Base-by-base conservation (phyloP, 1,140 invertebrate genomes). In the Wiebesia pumilae region DNA sequence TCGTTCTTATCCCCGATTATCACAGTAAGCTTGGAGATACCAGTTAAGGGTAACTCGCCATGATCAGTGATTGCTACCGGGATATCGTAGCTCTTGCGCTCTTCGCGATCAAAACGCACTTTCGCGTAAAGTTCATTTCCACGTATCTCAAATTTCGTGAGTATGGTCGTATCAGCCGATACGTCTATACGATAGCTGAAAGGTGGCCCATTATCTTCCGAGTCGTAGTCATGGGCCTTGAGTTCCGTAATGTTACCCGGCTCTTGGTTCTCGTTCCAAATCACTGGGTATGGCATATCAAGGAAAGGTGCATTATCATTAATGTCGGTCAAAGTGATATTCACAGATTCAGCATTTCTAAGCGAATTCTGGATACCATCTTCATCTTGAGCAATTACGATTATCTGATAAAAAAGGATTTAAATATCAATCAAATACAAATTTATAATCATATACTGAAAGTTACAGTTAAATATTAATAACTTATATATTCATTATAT, bases 1-100 rank as follows among this genome's bases (percentile, higher is more conserved):
- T 99, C 98, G 91, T 99, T 99, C 69, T 95, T 94, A 92, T 99
- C 98, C 3, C 97, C 98, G 87, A 99, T 98, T 21, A 98, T 96
- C 1, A 99, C 96, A 62, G 95, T 96, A 0, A 98, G 93, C 4
- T 95, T 96, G 71, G 97, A 97, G 0, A 96, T 96, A 0, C 96
- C 96, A 0, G 96, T 97, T 93, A 96, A 93, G 16, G 94, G 91
- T 0, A 97, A 97, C 9, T 90, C 94, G 0, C 98, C 98, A 87
- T 95, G 96, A 91, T 98, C 98, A 6, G 95, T 96, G 75, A 98
- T 98, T n/a, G 96, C 95, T 65, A 98, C 98, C 0, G 97, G 97
- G 47, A 98, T 96, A 69, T 95, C 94, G 91, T 98, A 99, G 89
- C 96, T 96, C 90, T 99, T 98, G 75, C 96, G 95, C 81, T 96